phyloP scores from a whole-genome alignment of 1,140 invertebrate genomes.

The Macrobrachium nipponense region DNA sequence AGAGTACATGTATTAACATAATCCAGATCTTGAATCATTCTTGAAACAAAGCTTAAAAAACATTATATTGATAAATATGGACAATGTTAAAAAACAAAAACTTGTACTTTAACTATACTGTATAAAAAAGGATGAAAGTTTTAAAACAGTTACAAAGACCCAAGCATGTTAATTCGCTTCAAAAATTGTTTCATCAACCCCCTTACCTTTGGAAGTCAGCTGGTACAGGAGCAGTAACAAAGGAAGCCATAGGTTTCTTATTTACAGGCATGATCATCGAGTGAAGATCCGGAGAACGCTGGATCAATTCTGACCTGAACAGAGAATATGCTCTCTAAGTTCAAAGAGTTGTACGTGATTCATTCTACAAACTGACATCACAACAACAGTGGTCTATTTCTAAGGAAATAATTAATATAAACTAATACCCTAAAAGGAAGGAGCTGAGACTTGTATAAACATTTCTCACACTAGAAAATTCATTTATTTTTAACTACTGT shows the following conservation, averaged over 20 bases:
- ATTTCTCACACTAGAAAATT: no score
- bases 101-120: neutral
- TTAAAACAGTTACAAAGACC: neutral
- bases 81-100: neutral
- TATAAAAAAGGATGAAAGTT: neutral
- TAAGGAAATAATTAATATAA: no score
- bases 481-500: no score
- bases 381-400: no score
- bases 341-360: neutral
- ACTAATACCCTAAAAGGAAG: no score
- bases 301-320: conserved; percentile 82
- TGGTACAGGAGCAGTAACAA: conserved; percentile 88
- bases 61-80: no score
- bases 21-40: no score
- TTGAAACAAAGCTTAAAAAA: no score
- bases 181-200: conserved; percentile 1
- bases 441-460: no score
- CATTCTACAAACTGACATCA: no score
- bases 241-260: conserved; percentile 88
- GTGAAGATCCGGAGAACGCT: conserved; percentile 82
- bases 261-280: conserved; percentile 85
- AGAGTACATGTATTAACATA: no score
- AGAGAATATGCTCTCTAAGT: neutral
- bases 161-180: neutral
- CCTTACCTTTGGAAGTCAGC: conserved; percentile 87